Evolutionary conservation across 2,888 invertebrate genomes (phyloP).

Genomic region (Auanema freiburgensis): DNA sequence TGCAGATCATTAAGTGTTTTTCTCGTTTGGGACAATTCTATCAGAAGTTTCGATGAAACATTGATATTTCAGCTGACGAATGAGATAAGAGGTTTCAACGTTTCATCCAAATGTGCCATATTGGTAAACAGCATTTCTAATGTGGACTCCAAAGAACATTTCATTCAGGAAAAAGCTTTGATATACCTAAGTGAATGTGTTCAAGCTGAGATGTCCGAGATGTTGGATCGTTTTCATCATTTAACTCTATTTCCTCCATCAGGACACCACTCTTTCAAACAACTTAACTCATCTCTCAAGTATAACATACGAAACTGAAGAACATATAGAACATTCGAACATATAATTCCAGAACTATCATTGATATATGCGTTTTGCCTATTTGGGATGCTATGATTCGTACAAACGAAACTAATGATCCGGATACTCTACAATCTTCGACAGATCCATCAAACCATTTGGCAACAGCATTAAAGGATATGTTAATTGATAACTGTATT

Average conservation of each 20-base stretch:
- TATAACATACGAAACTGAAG: no score
- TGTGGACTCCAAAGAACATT: background rate
- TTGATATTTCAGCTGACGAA: conserved; percentile 2
- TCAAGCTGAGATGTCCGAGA: conserved; percentile 14
- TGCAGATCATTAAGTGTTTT: conserved; percentile 35
- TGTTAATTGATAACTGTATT: conserved; percentile 24
- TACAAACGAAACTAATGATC: background rate
- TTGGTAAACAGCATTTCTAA: no score
- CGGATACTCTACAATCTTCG: conserved; percentile 18
- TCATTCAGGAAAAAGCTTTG: conserved; percentile 9
- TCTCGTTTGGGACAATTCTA: conserved; percentile 35
- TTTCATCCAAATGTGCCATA: no score
- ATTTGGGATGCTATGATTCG: conserved; percentile 28
- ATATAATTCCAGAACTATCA: conserved; percentile 18
- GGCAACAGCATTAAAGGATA: conserved; percentile 4
- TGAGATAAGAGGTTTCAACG: no score
- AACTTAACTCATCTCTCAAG: conserved; percentile 31
- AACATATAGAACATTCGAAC: no score
- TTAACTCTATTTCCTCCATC: conserved; percentile 16
- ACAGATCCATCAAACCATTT: conserved; percentile 22
- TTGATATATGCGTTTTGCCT: conserved; percentile 34
- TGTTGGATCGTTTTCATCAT: conserved; percentile 12
- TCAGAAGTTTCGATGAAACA: conserved; percentile 12
- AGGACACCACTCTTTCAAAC: conserved; percentile 24
- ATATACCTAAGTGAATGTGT: conserved; percentile 16